A percentile compares a stretch with the other conserved stretches of the same genome.
phyloP scores from a whole-genome alignment of 1,140 invertebrate genomes.

The Chironomus striatipennis region DNA sequence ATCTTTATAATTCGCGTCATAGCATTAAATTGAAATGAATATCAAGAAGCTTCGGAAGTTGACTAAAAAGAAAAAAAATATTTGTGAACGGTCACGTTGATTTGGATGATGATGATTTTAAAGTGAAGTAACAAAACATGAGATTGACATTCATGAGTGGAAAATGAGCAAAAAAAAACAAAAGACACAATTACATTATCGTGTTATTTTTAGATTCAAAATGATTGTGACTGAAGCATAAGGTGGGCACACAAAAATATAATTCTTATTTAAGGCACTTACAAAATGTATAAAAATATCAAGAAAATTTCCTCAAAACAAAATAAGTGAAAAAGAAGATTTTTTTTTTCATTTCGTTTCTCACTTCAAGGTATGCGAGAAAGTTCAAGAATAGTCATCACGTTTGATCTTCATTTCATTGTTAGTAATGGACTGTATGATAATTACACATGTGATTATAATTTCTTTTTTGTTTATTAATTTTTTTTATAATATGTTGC shows the following conservation, averaged over 20 bases:
- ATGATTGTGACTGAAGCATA: neutral
- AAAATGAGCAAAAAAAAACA: neutral
- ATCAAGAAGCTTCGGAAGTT: too few species aligned
- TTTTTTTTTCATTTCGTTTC: too few species aligned
- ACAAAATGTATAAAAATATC: neutral
- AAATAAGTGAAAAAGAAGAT: too few species aligned
- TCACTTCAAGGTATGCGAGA: neutral
- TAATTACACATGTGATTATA: too few species aligned
- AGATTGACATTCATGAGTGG: conserved; percentile 5
- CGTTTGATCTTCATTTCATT: neutral
- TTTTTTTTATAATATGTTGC: too few species aligned
- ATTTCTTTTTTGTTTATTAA: too few species aligned
- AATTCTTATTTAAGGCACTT: too few species aligned
- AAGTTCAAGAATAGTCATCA: conserved; percentile 7
- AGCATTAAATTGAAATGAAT: too few species aligned
- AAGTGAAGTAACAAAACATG: neutral
- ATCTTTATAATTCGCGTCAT: too few species aligned
- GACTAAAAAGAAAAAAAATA: neutral
- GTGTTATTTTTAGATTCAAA: neutral
- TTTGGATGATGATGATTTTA: neutral
- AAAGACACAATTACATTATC: conserved; percentile 3
- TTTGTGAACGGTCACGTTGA: neutral
- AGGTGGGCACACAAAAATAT: neutral
- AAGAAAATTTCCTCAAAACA: neutral
- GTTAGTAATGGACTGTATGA: neutral